These are phyloP conservation scores for Himalopsyche phryganea DNA, from an alignment of 1,140 invertebrate species.

Conservation along the genomic window DNA sequence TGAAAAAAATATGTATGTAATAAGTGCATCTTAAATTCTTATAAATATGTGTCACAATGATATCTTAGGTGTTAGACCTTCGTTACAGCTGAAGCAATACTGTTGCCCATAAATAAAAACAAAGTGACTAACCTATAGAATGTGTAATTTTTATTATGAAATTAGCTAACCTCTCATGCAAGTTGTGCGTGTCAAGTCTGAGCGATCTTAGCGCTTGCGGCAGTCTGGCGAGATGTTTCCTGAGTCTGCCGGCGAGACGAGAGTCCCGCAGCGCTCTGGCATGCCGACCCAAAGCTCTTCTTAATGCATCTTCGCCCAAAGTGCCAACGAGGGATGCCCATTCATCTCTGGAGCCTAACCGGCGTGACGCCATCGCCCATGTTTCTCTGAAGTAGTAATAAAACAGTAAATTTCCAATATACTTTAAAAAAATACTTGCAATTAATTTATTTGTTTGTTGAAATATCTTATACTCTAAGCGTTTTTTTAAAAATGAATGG, in stretches of 20 bases:
- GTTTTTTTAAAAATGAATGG: too few relatives aligned
- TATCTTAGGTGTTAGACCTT: too few relatives aligned
- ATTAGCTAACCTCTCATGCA: slow-evolving; percentile 44
- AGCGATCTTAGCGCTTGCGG: slow-evolving; percentile 45
- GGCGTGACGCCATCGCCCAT: slow-evolving; percentile 76
- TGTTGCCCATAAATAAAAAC: slow-evolving; percentile 6
- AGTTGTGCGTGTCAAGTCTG: slow-evolving; percentile 46
- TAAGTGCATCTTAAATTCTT: too few relatives aligned
- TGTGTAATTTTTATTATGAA: background rate
- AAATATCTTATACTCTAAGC: too few relatives aligned
- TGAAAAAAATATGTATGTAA: too few relatives aligned
- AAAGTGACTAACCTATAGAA: too few relatives aligned
- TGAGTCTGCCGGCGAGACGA: slow-evolving; percentile 71
- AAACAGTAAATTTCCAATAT: too few relatives aligned
- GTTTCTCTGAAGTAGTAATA: slow-evolving; percentile 27
- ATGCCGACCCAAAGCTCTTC: slow-evolving; percentile 76
- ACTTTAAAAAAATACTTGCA: too few relatives aligned
- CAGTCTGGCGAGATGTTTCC: slow-evolving; percentile 46
- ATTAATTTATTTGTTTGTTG: too few relatives aligned
- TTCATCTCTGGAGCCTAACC: slow-evolving; percentile 81
- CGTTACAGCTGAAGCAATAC: too few relatives aligned
- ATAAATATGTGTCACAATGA: too few relatives aligned
- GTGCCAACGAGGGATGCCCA: slow-evolving; percentile 89
- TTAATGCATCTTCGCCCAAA: slow-evolving; percentile 76
- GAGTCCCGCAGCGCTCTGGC: slow-evolving; percentile 78